Evolutionary conservation across 2,888 invertebrate species (phyloP).

Genomic region (Pycnomerus fuliginosus): DNA sequence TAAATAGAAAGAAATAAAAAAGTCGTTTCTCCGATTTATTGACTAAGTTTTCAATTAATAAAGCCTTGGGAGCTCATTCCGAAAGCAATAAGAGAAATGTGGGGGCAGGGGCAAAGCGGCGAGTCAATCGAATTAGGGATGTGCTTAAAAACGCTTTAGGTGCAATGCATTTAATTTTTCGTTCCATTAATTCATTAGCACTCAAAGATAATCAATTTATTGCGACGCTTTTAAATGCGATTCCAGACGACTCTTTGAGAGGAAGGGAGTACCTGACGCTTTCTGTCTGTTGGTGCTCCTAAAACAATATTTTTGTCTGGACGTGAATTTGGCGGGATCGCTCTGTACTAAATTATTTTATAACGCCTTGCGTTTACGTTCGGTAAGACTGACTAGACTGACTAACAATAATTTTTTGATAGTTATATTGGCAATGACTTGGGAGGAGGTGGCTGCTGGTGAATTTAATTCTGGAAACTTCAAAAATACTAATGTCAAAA

Average conservation of each 20-base stretch:
- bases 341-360: too few species aligned
- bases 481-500: too few species aligned
- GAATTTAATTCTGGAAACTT: too few species aligned
- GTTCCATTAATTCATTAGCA: constrained; percentile 25
- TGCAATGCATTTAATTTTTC: constrained; percentile 23
- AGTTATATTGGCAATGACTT: too few species aligned
- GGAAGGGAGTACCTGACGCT: too few species aligned
- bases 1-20: constrained; percentile 9
- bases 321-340: too few species aligned
- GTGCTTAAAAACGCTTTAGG: constrained; percentile 22
- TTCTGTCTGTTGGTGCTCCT: too few species aligned
- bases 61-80: constrained; percentile 5
- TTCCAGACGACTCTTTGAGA: constrained; percentile 2
- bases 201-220: constrained; percentile 22
- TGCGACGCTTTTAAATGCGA: constrained; percentile 6
- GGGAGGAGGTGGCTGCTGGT: too few species aligned
- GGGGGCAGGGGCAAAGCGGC: constrained; percentile 6
- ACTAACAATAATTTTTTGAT: too few species aligned
- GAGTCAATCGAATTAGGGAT: constrained; percentile 21
- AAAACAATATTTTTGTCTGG: too few species aligned
- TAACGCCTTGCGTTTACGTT: too few species aligned
- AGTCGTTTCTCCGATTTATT: constrained; percentile 3
- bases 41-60: constrained; percentile 16
- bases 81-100: constrained; percentile 12
- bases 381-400: too few species aligned